These are phyloP conservation scores for Phenganax marumi DNA, from an alignment of 92 coral and sea anemone species.

Conservation along the genomic window DNA sequence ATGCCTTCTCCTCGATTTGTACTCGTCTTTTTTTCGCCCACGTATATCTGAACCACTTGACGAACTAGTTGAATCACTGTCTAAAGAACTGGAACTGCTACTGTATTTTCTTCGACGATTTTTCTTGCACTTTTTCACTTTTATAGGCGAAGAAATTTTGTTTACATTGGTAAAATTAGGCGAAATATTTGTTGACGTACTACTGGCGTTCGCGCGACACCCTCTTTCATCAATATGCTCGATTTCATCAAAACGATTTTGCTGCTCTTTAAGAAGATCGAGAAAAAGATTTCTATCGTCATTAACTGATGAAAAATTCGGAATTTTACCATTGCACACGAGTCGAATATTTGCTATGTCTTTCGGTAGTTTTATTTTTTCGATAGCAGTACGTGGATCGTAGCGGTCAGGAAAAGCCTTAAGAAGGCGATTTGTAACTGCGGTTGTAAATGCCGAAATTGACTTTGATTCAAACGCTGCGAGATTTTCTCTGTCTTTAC, in stretches of 20 bases:
- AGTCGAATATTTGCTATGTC: slow-evolving; percentile 49
- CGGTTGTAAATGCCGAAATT: slow-evolving; percentile 44
- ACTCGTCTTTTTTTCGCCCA: background rate
- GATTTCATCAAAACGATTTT: too few relatives aligned
- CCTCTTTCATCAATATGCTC: too few relatives aligned
- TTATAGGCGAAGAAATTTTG: slow-evolving; percentile 1
- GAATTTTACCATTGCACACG: slow-evolving; percentile 48
- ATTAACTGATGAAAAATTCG: background rate
- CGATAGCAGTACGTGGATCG: background rate
- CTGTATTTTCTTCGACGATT: slow-evolving; percentile 3
- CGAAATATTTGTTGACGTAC: too few relatives aligned
- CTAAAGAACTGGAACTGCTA: background rate
- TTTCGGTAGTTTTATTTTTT: slow-evolving; percentile 43
- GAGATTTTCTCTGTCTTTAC: slow-evolving; percentile 35
- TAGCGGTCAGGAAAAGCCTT: slow-evolving; percentile 45
- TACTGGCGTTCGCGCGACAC: too few relatives aligned
- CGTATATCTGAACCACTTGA: slow-evolving; percentile 14
- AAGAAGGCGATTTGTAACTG: slow-evolving; percentile 41
- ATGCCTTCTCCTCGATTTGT: background rate
- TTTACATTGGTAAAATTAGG: too few relatives aligned
- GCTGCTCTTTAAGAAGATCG: too few relatives aligned
- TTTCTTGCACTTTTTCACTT: slow-evolving; percentile 11
- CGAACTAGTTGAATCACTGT: background rate
- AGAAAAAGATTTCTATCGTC: too few relatives aligned
- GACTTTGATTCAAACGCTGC: slow-evolving; percentile 52